A percentile compares a stretch with the other conserved stretches of the same genome.
phyloP scores from a whole-genome alignment of 2,888 invertebrate species.

The Apeira syringaria region DNA sequence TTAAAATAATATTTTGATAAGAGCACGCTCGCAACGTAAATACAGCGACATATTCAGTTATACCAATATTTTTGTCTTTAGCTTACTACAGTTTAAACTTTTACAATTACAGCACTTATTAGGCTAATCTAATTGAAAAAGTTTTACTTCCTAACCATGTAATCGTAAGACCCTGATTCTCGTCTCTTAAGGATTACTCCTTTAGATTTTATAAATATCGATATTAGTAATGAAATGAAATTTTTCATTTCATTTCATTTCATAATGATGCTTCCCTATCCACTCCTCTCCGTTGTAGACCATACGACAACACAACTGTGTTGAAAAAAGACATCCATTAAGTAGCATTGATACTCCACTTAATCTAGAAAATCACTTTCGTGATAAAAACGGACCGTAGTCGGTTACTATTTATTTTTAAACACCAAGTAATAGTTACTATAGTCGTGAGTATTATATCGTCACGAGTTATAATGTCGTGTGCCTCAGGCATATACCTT shows the following conservation, averaged over 20 bases:
- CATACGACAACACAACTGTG: slow-evolving; percentile 15
- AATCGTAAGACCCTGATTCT: slow-evolving; percentile 70
- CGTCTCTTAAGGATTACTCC: slow-evolving; percentile 51
- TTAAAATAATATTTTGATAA: too few relatives aligned
- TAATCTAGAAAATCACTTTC: slow-evolving; percentile 6
- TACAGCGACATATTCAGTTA: background rate
- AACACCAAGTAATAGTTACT: slow-evolving; percentile 4
- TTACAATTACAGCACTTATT: slow-evolving; percentile 45
- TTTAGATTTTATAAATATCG: slow-evolving; percentile 16
- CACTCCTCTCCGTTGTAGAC: slow-evolving; percentile 13
- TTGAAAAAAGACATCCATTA: slow-evolving; percentile 26
- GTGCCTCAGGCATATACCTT: background rate
- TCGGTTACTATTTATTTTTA: slow-evolving; percentile 9
- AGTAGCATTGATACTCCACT: slow-evolving; percentile 9
- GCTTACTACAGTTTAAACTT: slow-evolving; percentile 43
- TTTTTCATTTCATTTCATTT: too few relatives aligned
- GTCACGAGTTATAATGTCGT: too few relatives aligned
- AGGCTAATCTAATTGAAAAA: slow-evolving; percentile 54
- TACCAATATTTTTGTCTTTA: slow-evolving; percentile 31
- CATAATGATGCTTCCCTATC: slow-evolving; percentile 7
- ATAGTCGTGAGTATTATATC: background rate
- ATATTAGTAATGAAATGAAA: too few relatives aligned
- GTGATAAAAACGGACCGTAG: slow-evolving; percentile 2
- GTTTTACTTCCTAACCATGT: slow-evolving; percentile 57
- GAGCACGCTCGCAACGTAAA: background rate